Percentiles rank a stretch among this genome's conserved stretches.
Evolutionary conservation across 2,888 invertebrate genomes (phyloP).

Genomic region (Eretmocerus hayati): DNA sequence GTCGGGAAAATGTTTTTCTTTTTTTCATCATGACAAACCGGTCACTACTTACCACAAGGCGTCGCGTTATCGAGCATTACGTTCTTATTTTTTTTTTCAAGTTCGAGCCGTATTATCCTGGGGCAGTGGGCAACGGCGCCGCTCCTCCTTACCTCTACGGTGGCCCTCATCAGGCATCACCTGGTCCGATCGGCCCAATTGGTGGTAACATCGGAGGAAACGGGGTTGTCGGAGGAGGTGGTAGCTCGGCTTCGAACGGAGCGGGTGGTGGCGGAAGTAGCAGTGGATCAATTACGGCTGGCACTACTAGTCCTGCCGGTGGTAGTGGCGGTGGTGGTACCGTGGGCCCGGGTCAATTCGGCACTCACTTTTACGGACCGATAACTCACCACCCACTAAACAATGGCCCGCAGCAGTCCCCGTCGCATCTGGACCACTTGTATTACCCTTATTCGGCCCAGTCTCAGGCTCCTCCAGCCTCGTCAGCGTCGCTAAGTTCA

Average conservation of each 20-base stretch:
- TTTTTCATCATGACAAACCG: no score
- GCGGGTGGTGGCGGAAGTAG: slow-evolving; percentile 32
- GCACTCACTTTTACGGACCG: slow-evolving; percentile 35
- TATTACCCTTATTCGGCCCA: slow-evolving; percentile 39
- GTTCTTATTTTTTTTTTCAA: slow-evolving; percentile 27
- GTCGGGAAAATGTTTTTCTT: no score
- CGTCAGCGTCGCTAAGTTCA: no score
- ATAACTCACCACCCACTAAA: slow-evolving; percentile 11
- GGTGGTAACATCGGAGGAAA: no score
- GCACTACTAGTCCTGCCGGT: slow-evolving; percentile 35
- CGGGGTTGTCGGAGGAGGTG: no score
- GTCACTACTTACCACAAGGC: no score
- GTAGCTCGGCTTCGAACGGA: no score
- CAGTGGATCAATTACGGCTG: slow-evolving; percentile 28
- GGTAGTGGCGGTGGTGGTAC: no score
- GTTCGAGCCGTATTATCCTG: slow-evolving; percentile 45
- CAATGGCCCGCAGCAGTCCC: slow-evolving; percentile 32
- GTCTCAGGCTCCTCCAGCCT: slow-evolving; percentile 31
- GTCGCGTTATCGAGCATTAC: no score
- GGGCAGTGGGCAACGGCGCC: slow-evolving; percentile 42
- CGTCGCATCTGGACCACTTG: slow-evolving; percentile 39
- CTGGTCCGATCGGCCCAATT: no score
- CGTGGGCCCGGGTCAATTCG: slow-evolving; percentile 25
- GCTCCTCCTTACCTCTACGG: slow-evolving; percentile 47
- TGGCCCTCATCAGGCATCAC: slow-evolving; percentile 42